A percentile compares a stretch with the other conserved stretches of the same genome.
These are phyloP conservation scores for Calvadosia cruxmelitensis DNA, from an alignment of 30 jellyfish, hydroid and myxozoan genomes.

Conservation along the genomic window DNA sequence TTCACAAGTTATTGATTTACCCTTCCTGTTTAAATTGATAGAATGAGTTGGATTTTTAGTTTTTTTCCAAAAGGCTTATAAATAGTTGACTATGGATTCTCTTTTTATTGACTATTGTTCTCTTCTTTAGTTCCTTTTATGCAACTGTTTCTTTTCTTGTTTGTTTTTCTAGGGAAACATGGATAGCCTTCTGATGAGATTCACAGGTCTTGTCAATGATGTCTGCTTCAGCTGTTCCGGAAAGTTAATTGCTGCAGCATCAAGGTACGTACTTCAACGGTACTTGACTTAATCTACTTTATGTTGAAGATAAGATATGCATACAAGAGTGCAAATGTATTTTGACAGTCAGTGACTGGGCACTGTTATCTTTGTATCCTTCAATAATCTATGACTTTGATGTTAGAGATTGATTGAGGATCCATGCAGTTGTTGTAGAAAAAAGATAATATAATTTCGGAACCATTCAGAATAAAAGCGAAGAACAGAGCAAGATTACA, in stretches of 20 bases:
- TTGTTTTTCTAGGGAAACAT: slow-evolving; percentile 21
- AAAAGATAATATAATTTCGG: no score
- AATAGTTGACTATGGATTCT: no score
- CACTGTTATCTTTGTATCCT: not conserved
- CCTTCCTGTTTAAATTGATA: no score
- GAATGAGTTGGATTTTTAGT: not conserved
- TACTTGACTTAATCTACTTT: no score
- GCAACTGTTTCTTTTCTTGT: not conserved
- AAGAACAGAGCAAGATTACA: no score
- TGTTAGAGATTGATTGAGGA: no score
- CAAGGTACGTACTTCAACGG: slow-evolving; percentile 47
- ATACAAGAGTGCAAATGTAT: no score
- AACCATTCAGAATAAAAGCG: no score
- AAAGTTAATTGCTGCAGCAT: slow-evolving; percentile 49
- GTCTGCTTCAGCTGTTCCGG: slow-evolving; percentile 21
- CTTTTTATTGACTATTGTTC: not conserved
- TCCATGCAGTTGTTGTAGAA: no score
- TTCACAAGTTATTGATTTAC: no score
- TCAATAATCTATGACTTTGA: not conserved
- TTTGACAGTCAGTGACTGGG: no score
- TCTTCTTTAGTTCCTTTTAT: not conserved
- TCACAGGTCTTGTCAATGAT: slow-evolving; percentile 58
- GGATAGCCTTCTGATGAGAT: slow-evolving; percentile 48
- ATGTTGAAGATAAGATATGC: no score
- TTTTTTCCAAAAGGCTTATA: not conserved